These are phyloP conservation scores for Anguilla megastoma DNA, from an alignment of 2,797 vertebrate genomes.

Conservation along the genomic window DNA sequence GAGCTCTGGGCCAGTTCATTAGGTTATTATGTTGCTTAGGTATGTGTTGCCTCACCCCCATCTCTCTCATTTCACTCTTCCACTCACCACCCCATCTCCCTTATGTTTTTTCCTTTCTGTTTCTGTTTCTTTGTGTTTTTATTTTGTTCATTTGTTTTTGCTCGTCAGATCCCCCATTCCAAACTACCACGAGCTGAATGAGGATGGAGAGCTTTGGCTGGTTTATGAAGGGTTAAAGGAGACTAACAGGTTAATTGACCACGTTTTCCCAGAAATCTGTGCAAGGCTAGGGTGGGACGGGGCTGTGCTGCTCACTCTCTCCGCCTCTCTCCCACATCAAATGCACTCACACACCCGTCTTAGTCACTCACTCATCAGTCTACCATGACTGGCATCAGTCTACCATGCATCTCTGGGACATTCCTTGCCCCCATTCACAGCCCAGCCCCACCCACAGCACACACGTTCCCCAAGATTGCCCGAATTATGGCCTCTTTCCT, in stretches of 20 bases:
- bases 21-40: background rate
- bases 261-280: constrained; percentile 63
- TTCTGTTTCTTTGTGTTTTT: constrained; percentile 63
- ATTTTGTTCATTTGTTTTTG: constrained; percentile 70
- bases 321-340: background rate
- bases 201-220: constrained; percentile 99
- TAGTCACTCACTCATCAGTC: background rate
- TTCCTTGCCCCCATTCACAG: constrained; percentile 44
- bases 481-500: background rate
- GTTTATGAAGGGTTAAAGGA: constrained; percentile 99
- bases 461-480: background rate
- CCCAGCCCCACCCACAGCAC: constrained; percentile 32
- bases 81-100: constrained; percentile 58
- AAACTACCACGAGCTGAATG: constrained; percentile 94
- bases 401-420: background rate
- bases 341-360: background rate
- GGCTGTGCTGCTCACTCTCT: constrained; percentile 39
- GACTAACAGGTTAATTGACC: constrained; percentile 95
- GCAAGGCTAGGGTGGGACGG: background rate
- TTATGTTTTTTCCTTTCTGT: constrained; percentile 48
- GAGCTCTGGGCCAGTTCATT: background rate
- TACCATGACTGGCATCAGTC: too few relatives aligned
- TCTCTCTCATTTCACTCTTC: constrained; percentile 16
- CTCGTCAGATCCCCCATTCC: constrained; percentile 88
- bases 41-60: background rate